phyloP scores from a whole-genome alignment of 1,140 invertebrate genomes.

The Apis dorsata region DNA sequence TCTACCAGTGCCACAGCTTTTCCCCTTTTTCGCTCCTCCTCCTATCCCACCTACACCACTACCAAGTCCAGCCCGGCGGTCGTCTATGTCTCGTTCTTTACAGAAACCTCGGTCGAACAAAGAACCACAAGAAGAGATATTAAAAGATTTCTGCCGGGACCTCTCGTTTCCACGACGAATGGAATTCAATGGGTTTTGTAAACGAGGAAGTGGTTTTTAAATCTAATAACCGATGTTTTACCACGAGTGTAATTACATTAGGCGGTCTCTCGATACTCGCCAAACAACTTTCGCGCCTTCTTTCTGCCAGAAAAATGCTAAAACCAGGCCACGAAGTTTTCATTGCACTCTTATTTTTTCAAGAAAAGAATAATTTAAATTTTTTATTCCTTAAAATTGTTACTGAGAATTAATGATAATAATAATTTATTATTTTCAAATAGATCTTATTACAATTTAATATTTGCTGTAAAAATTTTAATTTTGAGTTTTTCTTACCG shows the following conservation, averaged over 20 bases:
- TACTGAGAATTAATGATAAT: neutral
- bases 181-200: conserved; percentile 62
- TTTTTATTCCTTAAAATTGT: accelerated
- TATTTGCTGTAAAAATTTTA: neutral
- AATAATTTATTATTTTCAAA: neutral
- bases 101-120: conserved; percentile 56
- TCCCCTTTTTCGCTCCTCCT: conserved; percentile 33
- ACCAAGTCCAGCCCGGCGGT: neutral
- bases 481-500: neutral
- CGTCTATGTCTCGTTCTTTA: conserved; percentile 47
- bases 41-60: neutral
- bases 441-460: neutral
- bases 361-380: neutral
- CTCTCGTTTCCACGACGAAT: conserved; percentile 62
- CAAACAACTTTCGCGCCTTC: conserved; percentile 7
- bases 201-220: conserved; percentile 54
- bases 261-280: conserved; percentile 39
- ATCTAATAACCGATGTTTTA: conserved; percentile 53
- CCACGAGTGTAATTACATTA: conserved; percentile 56
- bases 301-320: neutral
- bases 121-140: conserved; percentile 51
- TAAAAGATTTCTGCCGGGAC: conserved; percentile 64
- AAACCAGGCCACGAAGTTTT: conserved; percentile 2
- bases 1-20: conserved; percentile 20
- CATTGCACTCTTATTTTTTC: neutral